Conservation (phyloP, 2,113 vertebrate genomes). For the Misgurnus mizolepis region DNA sequence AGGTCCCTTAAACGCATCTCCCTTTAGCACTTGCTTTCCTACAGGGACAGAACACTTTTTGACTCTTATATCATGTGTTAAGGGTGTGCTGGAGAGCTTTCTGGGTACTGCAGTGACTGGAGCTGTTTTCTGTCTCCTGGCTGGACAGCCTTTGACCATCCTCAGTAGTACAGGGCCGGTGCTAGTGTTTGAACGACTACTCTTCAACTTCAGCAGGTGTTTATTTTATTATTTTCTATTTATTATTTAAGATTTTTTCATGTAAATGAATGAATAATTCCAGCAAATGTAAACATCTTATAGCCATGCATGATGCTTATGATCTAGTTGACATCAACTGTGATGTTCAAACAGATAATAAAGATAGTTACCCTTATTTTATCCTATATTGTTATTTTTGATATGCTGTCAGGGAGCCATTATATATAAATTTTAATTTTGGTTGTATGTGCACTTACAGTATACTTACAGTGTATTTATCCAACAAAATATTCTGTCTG, state of each 20-base stretch:
- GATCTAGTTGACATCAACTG: no score
- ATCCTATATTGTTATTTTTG: no score
- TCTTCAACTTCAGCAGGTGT: constrained; percentile 98
- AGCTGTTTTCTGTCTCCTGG: constrained; percentile 89
- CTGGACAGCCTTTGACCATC: constrained; percentile 94
- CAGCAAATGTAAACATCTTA: neutral
- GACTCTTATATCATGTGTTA: constrained; percentile 31
- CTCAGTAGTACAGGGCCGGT: constrained; percentile 97
- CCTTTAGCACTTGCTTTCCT: neutral
- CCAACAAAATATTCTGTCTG: no score
- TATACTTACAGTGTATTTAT: no score
- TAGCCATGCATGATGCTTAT: no score
- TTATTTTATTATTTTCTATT: neutral
- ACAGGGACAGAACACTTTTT: neutral
- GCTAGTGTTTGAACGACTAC: constrained; percentile 93
- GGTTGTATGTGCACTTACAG: no score
- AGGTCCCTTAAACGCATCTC: neutral
- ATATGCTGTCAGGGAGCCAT: no score
- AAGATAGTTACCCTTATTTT: no score
- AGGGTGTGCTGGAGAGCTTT: constrained; percentile 98
- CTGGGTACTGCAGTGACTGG: constrained; percentile 92
- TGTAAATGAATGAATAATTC: neutral
- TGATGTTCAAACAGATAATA: no score
- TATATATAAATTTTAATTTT: no score
- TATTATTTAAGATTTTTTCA: no score